Percentiles rank a stretch among this genome's conserved stretches.
phyloP scores from a whole-genome alignment of 2,888 invertebrate genomes.

The Eristalinus aeneus region DNA sequence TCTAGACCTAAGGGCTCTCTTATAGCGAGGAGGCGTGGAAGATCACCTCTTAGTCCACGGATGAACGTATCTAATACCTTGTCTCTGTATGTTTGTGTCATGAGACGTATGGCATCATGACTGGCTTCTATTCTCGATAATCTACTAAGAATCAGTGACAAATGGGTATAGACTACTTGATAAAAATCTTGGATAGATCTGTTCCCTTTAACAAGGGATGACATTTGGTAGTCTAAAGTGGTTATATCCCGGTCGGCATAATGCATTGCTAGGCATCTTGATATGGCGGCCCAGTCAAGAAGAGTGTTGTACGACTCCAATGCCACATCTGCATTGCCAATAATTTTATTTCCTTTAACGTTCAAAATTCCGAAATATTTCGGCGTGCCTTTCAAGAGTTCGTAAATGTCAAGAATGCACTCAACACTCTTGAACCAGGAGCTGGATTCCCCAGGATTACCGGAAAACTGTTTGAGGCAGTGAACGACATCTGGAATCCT shows the following conservation, averaged over 20 bases:
- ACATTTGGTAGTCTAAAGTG: slow-evolving; percentile 48
- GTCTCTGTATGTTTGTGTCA: slow-evolving; percentile 54
- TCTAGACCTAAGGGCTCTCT: slow-evolving; percentile 4
- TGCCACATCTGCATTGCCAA: too few species aligned
- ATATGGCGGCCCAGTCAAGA: slow-evolving; percentile 16
- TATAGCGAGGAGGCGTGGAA: slow-evolving; percentile 22
- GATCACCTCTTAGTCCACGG: slow-evolving; percentile 35
- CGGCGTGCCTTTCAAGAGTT: too few species aligned
- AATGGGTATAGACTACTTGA: slow-evolving; percentile 8
- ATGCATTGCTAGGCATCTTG: slow-evolving; percentile 5
- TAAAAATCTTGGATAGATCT: too few species aligned
- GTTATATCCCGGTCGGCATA: slow-evolving; percentile 50
- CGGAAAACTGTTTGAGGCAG: too few species aligned
- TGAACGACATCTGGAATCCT: too few species aligned
- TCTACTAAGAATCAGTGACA: slow-evolving; percentile 11
- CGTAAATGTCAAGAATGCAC: too few species aligned
- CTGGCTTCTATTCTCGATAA: slow-evolving; percentile 13
- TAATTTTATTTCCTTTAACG: too few species aligned
- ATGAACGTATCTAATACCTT: slow-evolving; percentile 35
- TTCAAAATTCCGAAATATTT: too few species aligned
- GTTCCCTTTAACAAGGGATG: too few species aligned
- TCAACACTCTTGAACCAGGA: too few species aligned
- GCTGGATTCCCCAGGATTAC: too few species aligned
- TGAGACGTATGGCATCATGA: slow-evolving; percentile 24
- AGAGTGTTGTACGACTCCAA: background rate